phyloP scores from a whole-genome alignment of 1,140 invertebrate genomes.

The Dreissena rostriformis region DNA sequence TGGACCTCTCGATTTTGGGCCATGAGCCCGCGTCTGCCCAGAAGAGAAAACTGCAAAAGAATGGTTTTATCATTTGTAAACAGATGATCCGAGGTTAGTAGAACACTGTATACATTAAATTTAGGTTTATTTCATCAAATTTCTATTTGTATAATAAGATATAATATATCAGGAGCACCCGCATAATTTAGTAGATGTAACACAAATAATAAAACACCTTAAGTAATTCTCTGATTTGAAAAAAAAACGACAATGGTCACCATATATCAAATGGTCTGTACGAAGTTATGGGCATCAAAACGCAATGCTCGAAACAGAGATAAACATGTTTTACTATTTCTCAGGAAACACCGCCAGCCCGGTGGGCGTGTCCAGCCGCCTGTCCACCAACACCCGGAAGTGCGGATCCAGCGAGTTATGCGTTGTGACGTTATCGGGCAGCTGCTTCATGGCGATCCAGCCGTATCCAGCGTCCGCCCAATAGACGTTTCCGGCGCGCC shows the following conservation, averaged over 20 bases:
- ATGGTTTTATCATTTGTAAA: not conserved
- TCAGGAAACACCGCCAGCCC: slow-evolving; percentile 33
- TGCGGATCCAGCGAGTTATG: not conserved
- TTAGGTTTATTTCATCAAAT: too few relatives aligned
- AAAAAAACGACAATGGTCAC: too few relatives aligned
- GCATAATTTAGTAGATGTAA: too few relatives aligned
- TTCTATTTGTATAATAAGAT: too few relatives aligned
- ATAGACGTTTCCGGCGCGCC: slow-evolving; percentile 36
- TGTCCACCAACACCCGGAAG: slow-evolving; percentile 26
- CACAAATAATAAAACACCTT: too few relatives aligned
- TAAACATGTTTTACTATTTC: slow-evolving; percentile 6
- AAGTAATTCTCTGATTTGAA: too few relatives aligned
- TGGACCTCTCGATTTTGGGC: slow-evolving; percentile 47
- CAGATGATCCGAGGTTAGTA: too few relatives aligned
- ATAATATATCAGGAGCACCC: too few relatives aligned
- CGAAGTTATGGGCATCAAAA: not conserved
- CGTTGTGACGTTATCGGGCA: not conserved
- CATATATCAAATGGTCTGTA: slow-evolving; percentile 2
- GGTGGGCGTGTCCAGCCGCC: slow-evolving; percentile 33
- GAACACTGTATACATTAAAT: too few relatives aligned
- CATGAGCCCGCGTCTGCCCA: slow-evolving; percentile 41
- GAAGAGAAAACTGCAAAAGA: slow-evolving; percentile 46
- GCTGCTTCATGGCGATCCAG: slow-evolving; percentile 43
- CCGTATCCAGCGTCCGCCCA: slow-evolving; percentile 42
- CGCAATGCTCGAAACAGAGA: too few relatives aligned